Evolutionary conservation across 2,888 invertebrate genomes (phyloP), one percentile per base, ranked within the genome.

Genomic region (Volucella bombylans): DNA sequence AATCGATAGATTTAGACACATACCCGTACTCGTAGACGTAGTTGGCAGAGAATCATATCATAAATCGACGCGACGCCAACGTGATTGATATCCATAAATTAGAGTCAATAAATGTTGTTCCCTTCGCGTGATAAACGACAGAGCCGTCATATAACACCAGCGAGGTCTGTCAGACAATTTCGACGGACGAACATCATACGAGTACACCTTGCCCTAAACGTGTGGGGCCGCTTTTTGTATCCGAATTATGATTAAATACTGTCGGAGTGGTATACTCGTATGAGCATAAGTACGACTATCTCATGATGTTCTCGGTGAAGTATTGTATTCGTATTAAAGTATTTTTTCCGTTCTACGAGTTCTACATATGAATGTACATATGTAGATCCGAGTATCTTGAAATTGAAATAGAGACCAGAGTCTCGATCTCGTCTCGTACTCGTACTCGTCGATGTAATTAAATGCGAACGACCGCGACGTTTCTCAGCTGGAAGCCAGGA

Each of bases 401-500:
- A 67, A 81, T 55, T 69, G 55, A 79, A 80, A 73, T 73, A 47
- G 73, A 83, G 59, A 52, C 55, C 41, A 69, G 68, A 49, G 74
- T 52, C 62, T 77, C 65, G 72, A 72, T 49, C 57, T 59, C 64
- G 64, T 71, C 61, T 67, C 45, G 15, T 31, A 31, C 31, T 6
- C 45, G n/a, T 62, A 49, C 65, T 73, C 80, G 62, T 76, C 81
- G 80, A 81, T 77, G 90, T 91, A 91, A 91, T 91, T 91, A 91
- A 91, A 91, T 89, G 89, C 88, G 89, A 89, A 89, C 88, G 90
- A n/a, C n/a, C n/a, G n/a, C n/a, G n/a, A 88, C 89, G 89, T 88
- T 88, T 88, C 92, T 87, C 91, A 89, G 90, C 90, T 91, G 91
- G 91, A 90, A 90, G 91, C 91, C 91, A 91, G 91, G 91, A 91